phyloP scores from a whole-genome alignment of 2,113 vertebrate species.

The Arenaria interpres region DNA sequence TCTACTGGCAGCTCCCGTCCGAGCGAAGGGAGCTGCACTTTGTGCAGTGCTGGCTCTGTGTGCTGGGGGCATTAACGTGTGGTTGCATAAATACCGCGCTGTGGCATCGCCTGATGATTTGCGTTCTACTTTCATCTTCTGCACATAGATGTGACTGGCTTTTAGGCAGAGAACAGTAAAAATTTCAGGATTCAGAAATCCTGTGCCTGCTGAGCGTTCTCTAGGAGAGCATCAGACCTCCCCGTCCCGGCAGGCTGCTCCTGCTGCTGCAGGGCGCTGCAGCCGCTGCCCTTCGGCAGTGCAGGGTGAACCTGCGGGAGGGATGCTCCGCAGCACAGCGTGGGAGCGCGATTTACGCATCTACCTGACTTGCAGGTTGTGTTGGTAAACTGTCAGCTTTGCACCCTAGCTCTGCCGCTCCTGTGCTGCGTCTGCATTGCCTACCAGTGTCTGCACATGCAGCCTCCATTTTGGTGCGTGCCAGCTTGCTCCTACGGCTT shows the following conservation, averaged over 20 bases:
- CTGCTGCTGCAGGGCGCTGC: not conserved
- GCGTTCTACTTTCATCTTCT: not conserved
- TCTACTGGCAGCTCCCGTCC: not conserved
- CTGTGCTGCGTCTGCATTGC: not conserved
- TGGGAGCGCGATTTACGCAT: fast-evolving
- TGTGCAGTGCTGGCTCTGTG: not conserved
- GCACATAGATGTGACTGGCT: not conserved
- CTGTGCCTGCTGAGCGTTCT: not conserved
- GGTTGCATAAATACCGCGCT: not conserved
- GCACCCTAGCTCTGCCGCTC: not conserved
- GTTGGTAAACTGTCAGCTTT: not conserved
- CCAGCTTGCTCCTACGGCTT: not conserved
- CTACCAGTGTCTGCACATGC: not conserved
- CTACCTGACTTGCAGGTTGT: fast-evolving
- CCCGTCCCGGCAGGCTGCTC: no score
- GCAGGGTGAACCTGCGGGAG: not conserved
- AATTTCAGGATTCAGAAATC: not conserved
- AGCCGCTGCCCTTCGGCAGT: not conserved
- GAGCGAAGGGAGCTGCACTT: fast-evolving
- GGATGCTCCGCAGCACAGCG: not conserved
- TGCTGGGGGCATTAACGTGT: not conserved
- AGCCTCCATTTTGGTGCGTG: not conserved
- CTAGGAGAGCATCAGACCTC: not conserved
- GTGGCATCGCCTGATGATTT: not conserved
- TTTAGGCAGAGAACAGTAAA: not conserved